Percentiles rank a stretch among this genome's conserved stretches.
phyloP scores from a whole-genome alignment of 1,140 invertebrate species.

The Eriocheir sinensis region DNA sequence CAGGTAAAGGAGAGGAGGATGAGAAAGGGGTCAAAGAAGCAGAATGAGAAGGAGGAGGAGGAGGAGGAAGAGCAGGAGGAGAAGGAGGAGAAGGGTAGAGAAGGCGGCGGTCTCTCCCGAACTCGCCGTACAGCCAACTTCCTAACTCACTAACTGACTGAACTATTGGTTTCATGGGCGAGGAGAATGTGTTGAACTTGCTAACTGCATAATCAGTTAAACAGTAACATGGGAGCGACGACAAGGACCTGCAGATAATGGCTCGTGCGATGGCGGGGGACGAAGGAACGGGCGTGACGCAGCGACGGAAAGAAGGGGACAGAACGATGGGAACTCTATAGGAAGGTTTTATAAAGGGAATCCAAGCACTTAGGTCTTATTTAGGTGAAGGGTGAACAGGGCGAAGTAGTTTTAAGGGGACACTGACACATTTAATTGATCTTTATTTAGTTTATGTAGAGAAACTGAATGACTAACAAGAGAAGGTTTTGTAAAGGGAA shows the following conservation, averaged over 20 bases:
- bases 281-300: too few species aligned
- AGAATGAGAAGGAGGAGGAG: too few species aligned
- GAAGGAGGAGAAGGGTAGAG: too few species aligned
- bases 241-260: conserved; percentile 5
- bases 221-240: background rate
- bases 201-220: background rate
- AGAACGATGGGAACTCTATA: too few species aligned
- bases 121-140: background rate
- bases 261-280: background rate
- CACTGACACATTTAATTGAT: too few species aligned
- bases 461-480: background rate
- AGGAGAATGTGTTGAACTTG: background rate
- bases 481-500: too few species aligned
- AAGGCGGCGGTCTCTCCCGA: background rate
- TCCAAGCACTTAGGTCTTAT: background rate
- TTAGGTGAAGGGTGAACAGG: too few species aligned
- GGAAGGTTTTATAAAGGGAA: too few species aligned
- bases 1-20: background rate
- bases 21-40: background rate
- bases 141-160: background rate
- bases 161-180: conserved; percentile 5
- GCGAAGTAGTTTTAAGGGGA: too few species aligned
- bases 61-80: background rate
- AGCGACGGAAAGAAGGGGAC: too few species aligned
- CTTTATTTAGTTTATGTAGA: too few species aligned